Base-by-base conservation (phyloP, 1,140 invertebrate genomes). In the Orchestia grillus region DNA sequence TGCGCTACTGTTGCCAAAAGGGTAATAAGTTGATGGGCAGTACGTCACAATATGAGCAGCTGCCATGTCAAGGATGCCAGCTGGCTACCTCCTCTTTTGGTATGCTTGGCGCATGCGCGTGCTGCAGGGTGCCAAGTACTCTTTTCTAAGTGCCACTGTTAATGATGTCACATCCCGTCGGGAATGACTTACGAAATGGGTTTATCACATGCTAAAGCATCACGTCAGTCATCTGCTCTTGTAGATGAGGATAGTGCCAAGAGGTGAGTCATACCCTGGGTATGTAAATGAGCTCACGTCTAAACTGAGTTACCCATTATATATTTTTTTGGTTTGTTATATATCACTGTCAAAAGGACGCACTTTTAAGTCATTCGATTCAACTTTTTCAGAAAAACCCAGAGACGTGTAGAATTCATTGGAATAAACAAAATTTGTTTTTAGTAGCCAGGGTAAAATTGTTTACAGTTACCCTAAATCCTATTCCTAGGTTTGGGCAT, bases 31-130 rank as follows among this genome's bases (percentile, higher is more conserved):
- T 77, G 28, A 77, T 77, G 28, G 62, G 62, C 62, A 23, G 62
- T 53, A 19, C 47, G 47, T 53, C 47, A 87, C 87, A 87, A n/a
- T 87, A 92, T 92, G 41, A 42, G 90, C 90, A 92, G 90, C 92
- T 94, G 92, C 11, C 92, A 91, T 42, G 88, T 91, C 88, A 91
- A 91, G 88, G 92, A 36, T 44, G 44, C 16, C 44, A 94, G 92
- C 92, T 45, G 92, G 92, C 92, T 44, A 94, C 92, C 92, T 94
- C 92, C 92, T 94, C 43, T 19, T 94, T 19, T 94, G 92, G 92
- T 47, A 40, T 45, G 44, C 92, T 47, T 44, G 41, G 92, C 92
- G 92, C 92, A 94, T 94, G 92, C 92, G 92, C 92, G 44, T 4
- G 11, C 0, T 19, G 28, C 4, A 44, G 6, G 88, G 23, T 47